Conservation (phyloP, 53 echinoderm and acorn worm genomes). For the Mesocentrotus franciscanus region DNA sequence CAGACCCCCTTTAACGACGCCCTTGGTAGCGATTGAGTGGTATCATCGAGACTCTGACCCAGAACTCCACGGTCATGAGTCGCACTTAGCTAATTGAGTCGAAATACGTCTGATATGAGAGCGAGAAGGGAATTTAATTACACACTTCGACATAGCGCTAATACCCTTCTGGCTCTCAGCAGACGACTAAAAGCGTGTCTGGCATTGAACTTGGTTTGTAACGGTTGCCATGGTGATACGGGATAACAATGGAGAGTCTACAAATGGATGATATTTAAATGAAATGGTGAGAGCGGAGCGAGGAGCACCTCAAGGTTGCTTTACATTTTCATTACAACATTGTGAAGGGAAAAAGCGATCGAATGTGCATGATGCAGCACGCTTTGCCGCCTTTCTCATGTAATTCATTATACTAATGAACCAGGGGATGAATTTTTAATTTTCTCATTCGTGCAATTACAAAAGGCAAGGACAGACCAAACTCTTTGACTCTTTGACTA, state of each 20-base stretch:
- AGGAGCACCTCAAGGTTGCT: background rate
- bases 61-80: background rate
- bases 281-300: background rate
- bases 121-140: background rate
- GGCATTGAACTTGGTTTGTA: background rate
- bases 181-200: background rate
- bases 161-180: background rate
- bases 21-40: background rate
- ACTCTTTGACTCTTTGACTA: background rate
- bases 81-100: slow-evolving; percentile 25
- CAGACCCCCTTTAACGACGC: background rate
- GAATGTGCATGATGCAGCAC: background rate
- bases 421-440: background rate
- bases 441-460: background rate
- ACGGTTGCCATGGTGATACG: background rate
- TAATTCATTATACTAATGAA: background rate
- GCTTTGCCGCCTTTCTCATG: background rate
- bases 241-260: background rate
- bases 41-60: background rate
- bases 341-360: background rate
- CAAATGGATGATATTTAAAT: background rate
- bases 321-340: background rate
- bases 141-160: background rate
- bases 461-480: background rate
- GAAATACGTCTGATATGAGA: background rate